These are phyloP conservation scores for Pocillopora verrucosa DNA, from an alignment of 64 coral and sea anemone genomes.

Conservation along the genomic window DNA sequence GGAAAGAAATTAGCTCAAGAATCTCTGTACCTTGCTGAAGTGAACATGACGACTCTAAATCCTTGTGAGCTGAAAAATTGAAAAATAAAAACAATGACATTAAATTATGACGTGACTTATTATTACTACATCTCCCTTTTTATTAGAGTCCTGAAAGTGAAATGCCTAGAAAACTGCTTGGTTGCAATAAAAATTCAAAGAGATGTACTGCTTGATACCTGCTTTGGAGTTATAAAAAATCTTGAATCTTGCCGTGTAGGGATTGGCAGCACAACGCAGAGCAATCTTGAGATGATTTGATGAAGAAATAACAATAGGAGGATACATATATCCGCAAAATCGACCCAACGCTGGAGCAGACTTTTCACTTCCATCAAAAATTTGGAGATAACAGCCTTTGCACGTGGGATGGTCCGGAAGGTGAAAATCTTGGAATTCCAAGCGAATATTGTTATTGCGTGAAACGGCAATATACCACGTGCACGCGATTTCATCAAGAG, in stretches of 20 bases:
- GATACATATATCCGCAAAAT: slow-evolving; percentile 4
- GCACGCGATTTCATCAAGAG: background rate
- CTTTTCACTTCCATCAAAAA: slow-evolving; percentile 1
- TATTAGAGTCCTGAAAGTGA: too few relatives aligned
- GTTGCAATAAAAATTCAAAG: background rate
- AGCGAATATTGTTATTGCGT: background rate
- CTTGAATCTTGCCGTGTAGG: background rate
- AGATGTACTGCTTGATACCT: background rate
- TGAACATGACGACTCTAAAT: background rate
- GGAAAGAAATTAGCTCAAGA: too few relatives aligned
- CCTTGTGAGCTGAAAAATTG: background rate
- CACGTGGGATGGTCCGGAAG: background rate
- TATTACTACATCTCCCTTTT: background rate
- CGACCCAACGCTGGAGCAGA: background rate
- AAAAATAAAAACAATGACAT: background rate
- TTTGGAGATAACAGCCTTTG: background rate
- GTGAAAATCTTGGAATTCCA: background rate
- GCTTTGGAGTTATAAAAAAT: background rate
- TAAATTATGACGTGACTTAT: background rate
- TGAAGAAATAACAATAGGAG: background rate
- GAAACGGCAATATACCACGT: background rate
- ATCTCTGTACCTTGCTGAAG: background rate
- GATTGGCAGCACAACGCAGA: background rate
- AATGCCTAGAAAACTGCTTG: background rate
- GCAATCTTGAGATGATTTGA: background rate